A percentile compares a stretch with the other conserved stretches of the same genome.
phyloP scores from a whole-genome alignment of 2,797 vertebrate genomes.

The Arnoldichthys spilopterus region DNA sequence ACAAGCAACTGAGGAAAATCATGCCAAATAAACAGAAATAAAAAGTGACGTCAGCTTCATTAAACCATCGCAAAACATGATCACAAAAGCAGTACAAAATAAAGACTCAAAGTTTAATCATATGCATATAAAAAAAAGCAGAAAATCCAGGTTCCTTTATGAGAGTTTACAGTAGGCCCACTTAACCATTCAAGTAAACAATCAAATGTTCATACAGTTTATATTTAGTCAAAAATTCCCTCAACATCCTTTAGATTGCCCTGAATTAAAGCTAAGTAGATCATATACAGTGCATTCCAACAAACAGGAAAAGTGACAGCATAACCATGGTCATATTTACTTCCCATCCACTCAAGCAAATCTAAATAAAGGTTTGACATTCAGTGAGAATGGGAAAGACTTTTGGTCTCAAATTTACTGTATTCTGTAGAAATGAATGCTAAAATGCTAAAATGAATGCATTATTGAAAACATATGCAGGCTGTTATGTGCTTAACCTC shows the following conservation, averaged over 20 bases:
- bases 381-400: neutral
- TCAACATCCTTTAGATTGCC: slow-evolving; percentile 63
- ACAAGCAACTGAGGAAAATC: neutral
- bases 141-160: neutral
- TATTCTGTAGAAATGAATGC: too few species aligned
- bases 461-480: too few species aligned
- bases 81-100: neutral
- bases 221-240: slow-evolving; percentile 60
- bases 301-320: neutral
- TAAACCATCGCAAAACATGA: neutral
- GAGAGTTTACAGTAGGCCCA: neutral
- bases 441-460: too few species aligned
- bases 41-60: neutral
- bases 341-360: slow-evolving; percentile 11
- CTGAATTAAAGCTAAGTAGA: slow-evolving; percentile 19
- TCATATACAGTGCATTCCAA: slow-evolving; percentile 6
- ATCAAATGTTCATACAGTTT: slow-evolving; percentile 2
- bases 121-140: slow-evolving; percentile 6
- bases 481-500: too few species aligned
- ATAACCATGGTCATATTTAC: neutral
- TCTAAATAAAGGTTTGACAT: neutral
- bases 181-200: slow-evolving; percentile 5
- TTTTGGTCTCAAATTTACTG: too few species aligned
- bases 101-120: slow-evolving; percentile 11
- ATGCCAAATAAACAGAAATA: neutral